Evolutionary conservation across 2,888 invertebrate genomes (phyloP).

Genomic region (Acleris literana): DNA sequence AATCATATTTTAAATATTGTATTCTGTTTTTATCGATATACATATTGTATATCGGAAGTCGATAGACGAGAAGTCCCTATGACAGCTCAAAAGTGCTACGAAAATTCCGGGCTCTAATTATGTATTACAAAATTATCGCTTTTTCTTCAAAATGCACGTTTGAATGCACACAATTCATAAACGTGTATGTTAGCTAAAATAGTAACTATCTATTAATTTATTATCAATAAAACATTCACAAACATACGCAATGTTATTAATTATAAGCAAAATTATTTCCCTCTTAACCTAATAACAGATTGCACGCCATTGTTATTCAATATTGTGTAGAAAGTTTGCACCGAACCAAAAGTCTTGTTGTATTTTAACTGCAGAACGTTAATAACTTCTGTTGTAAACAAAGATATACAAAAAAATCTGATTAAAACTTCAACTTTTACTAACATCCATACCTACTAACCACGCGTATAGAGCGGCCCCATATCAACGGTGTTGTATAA

Average conservation of each 20-base stretch:
- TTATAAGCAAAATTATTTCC: conserved; percentile 31
- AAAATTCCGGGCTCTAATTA: too few relatives aligned
- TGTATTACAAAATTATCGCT: conserved; percentile 15
- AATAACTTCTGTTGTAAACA: neutral
- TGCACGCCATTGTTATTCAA: conserved; percentile 35
- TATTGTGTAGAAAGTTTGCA: conserved; percentile 30
- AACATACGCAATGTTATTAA: conserved; percentile 32
- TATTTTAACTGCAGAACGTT: conserved; percentile 8
- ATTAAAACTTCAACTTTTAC: neutral
- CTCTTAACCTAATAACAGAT: conserved; percentile 32
- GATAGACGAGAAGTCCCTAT: too few relatives aligned
- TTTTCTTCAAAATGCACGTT: conserved; percentile 5
- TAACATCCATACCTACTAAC: neutral
- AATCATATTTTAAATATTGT: too few relatives aligned
- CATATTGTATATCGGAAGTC: too few relatives aligned
- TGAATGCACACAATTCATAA: conserved; percentile 27
- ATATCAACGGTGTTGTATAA: neutral
- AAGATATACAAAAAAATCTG: neutral
- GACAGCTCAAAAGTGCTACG: too few relatives aligned
- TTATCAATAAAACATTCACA: conserved; percentile 33
- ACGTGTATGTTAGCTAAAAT: conserved; percentile 31
- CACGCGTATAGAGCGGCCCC: neutral
- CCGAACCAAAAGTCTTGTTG: conserved; percentile 17
- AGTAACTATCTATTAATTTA: conserved; percentile 30
- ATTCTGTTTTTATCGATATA: too few relatives aligned